A percentile compares a stretch with the other conserved stretches of the same genome.
These are phyloP conservation scores for Pangasianodon hypophthalmus DNA, from an alignment of 2,113 vertebrate genomes.

Conservation along the genomic window DNA sequence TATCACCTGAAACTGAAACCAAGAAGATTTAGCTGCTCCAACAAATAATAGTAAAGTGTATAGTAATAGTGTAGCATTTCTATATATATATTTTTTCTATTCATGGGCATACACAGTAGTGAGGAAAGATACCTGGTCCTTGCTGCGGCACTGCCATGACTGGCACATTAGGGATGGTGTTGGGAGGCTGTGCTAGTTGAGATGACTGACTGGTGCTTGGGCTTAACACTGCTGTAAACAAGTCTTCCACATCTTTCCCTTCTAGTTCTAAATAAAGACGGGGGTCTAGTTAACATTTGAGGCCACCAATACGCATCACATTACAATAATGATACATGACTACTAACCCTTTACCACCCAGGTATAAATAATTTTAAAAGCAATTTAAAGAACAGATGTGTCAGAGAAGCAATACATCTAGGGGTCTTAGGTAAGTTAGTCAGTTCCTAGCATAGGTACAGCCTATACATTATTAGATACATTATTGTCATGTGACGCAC, in stretches of 20 bases:
- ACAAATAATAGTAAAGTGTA: neutral
- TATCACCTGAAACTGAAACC: conserved; percentile 67
- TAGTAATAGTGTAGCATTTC: neutral
- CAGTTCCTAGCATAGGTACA: neutral
- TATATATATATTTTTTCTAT: neutral
- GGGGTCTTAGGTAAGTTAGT: neutral
- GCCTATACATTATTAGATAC: no score
- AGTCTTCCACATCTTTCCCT: conserved; percentile 95
- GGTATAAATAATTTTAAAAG: neutral
- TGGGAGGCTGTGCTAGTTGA: conserved; percentile 63
- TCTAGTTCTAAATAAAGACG: conserved; percentile 80
- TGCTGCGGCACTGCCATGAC: conserved; percentile 70
- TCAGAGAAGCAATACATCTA: neutral
- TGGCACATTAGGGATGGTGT: conserved; percentile 55
- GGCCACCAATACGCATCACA: neutral
- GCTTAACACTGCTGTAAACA: conserved; percentile 94
- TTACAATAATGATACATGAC: neutral
- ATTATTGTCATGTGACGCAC: neutral
- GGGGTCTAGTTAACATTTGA: neutral
- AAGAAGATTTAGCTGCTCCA: neutral
- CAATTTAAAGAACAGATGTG: neutral
- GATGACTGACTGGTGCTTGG: conserved; percentile 76
- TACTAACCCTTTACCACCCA: neutral
- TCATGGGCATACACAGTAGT: neutral
- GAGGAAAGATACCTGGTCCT: conserved; percentile 69